phyloP scores from a whole-genome alignment of 53 echinoderm and acorn worm species.

The Stichopus horrens region DNA sequence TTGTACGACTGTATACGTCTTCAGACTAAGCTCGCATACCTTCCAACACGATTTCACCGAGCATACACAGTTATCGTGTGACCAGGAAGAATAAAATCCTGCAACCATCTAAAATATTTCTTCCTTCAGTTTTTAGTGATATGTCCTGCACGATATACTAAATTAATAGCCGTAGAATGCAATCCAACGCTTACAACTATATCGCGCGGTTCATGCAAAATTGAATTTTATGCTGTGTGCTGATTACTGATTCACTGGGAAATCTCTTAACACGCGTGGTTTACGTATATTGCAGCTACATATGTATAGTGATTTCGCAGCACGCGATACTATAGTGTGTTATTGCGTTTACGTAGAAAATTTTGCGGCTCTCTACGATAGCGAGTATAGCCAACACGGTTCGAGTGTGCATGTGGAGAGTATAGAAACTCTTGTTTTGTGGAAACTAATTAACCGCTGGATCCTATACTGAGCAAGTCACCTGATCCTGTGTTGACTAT shows the following conservation, averaged over 20 bases:
- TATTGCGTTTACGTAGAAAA: slow-evolving; percentile 10
- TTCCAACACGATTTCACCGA: too few relatives aligned
- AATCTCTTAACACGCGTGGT: slow-evolving; percentile 16
- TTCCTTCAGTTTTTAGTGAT: neutral
- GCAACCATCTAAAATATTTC: neutral
- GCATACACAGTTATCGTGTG: too few relatives aligned
- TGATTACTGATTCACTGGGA: slow-evolving; percentile 27
- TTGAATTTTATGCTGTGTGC: slow-evolving; percentile 23
- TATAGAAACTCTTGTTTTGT: neutral
- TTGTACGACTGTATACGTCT: too few relatives aligned
- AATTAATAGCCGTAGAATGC: slow-evolving; percentile 15
- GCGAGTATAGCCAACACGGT: too few relatives aligned
- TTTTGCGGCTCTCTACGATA: slow-evolving; percentile 9
- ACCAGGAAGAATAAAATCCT: neutral
- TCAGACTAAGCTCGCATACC: too few relatives aligned
- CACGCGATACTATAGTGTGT: neutral
- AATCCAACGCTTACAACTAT: slow-evolving; percentile 3
- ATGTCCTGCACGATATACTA: slow-evolving; percentile 1
- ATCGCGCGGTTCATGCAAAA: slow-evolving; percentile 39
- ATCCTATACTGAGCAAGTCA: neutral
- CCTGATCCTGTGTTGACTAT: neutral
- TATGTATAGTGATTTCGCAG: neutral
- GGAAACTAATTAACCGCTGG: neutral
- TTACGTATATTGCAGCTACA: neutral
- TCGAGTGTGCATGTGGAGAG: too few relatives aligned